phyloP scores from a whole-genome alignment of 2,797 vertebrate genomes.

The Hemitrygon akajei region DNA sequence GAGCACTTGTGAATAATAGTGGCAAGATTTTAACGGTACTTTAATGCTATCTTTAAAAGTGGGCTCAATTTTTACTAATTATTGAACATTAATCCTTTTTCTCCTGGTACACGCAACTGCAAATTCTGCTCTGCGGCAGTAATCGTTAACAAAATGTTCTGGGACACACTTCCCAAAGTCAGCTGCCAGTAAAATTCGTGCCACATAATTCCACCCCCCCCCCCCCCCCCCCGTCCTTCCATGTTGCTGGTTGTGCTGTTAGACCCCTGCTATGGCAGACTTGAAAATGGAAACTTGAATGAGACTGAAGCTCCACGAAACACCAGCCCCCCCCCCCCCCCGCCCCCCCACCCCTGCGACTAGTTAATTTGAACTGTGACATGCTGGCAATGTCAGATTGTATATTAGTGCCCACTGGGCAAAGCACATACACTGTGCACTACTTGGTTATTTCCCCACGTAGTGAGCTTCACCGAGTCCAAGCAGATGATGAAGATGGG shows the following conservation, averaged over 20 bases:
- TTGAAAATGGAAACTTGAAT: not conserved
- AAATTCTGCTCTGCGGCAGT: not conserved
- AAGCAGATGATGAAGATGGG: not conserved
- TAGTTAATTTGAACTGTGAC: not conserved
- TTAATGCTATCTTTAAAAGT: conserved; percentile 16
- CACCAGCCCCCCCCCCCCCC: no score
- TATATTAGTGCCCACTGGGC: not conserved
- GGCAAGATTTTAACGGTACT: conserved; percentile 21
- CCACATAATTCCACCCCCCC: no score
- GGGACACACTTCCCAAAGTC: not conserved
- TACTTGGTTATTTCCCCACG: not conserved
- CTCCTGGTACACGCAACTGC: not conserved
- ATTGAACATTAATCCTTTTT: not conserved
- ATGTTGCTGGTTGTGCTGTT: not conserved
- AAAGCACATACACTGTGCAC: not conserved
- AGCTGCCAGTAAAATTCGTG: not conserved
- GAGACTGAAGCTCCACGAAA: not conserved
- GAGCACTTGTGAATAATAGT: conserved; percentile 7
- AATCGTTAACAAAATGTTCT: not conserved
- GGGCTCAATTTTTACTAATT: conserved; percentile 3
- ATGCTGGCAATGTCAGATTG: not conserved
- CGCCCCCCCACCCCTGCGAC: no score
- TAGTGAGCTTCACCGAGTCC: no score
- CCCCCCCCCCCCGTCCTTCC: no score
- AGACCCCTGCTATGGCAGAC: not conserved